Evolutionary conservation across 2,888 invertebrate species (phyloP), one percentile per base, ranked within the genome.

Genomic region (Mesorhabditis spiculigera): DNA sequence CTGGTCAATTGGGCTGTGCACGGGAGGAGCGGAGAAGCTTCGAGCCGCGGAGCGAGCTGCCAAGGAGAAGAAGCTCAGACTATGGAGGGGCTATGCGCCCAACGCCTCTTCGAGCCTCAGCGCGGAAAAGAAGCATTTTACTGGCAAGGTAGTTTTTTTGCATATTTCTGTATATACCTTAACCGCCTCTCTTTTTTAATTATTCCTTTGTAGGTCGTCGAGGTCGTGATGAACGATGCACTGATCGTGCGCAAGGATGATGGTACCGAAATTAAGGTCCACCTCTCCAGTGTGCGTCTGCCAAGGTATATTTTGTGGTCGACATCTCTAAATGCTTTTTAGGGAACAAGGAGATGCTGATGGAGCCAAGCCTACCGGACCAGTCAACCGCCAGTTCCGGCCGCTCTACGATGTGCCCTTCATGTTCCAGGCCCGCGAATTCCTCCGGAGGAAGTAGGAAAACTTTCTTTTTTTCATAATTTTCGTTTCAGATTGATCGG

Each of bases 391-490:
- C 5, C 82, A 82, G 67, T 84, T 84, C 80, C 75, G 94, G 82
- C 94, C 96, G 0, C 90, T 98, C 0, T 99, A 97, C 86, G 98
- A 99, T 86, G 93, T 97, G 85, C 98, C 98, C 3, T 95, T 93
- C 91, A 93, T 98, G 94, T 96, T 92, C 86, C 98, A 99, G 87
- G 95, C 96, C 0, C 91, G 98, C 68, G 98, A 99, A 88, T 97
- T 93, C 86, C 89, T 99, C 58, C 90, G 98, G 63, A 96, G 95
- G 86, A 94, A 68, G 75, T 75, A 45, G 50, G 66, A 5, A 8
- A 6, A 13, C 41, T 65, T 10, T 43, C 10, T 8, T n/a, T 58
- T 8, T 50, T 61, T 42, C 43, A 10, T 58, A 43, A 41, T 66
- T 10, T 50, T 41, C 41, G 5, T 61, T 72, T 68, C 67, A 75